Evolutionary conservation across 2,113 vertebrate species (phyloP).

Genomic region (Saimiri boliviensis): DNA sequence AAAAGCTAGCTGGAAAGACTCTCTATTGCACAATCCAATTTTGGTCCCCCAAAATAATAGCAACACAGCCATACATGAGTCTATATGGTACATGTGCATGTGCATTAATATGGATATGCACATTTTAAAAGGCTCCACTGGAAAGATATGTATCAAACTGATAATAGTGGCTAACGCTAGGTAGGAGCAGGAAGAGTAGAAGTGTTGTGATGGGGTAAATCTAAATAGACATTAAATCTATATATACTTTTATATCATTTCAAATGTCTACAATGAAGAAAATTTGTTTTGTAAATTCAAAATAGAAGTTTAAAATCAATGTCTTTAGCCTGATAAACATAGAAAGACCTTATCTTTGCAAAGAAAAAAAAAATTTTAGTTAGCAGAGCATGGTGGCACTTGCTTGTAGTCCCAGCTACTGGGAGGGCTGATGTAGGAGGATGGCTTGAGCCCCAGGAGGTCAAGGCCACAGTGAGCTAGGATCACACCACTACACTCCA

Average conservation of each 20-base stretch:
- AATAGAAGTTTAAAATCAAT: background rate
- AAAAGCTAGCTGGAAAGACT: background rate
- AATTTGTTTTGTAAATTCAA: background rate
- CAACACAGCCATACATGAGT: background rate
- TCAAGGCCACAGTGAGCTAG: background rate
- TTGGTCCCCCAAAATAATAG: background rate
- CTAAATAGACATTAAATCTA: background rate
- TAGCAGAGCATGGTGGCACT: background rate
- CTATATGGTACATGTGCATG: background rate
- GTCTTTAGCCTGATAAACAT: background rate
- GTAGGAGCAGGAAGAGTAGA: background rate
- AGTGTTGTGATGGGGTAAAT: background rate
- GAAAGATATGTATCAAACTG: background rate
- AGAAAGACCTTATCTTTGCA: background rate
- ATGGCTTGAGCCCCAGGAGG: background rate
- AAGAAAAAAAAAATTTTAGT: background rate
- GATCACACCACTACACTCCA: background rate
- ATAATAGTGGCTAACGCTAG: background rate
- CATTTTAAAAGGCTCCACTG: background rate
- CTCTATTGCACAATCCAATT: background rate
- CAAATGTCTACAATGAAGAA: background rate
- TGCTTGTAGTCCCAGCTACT: background rate
- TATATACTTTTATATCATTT: background rate
- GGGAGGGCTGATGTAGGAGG: background rate
- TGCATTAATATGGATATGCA: background rate